These are phyloP conservation scores for Climacteris rufus DNA, from an alignment of 2,113 vertebrate species.

Conservation along the genomic window DNA sequence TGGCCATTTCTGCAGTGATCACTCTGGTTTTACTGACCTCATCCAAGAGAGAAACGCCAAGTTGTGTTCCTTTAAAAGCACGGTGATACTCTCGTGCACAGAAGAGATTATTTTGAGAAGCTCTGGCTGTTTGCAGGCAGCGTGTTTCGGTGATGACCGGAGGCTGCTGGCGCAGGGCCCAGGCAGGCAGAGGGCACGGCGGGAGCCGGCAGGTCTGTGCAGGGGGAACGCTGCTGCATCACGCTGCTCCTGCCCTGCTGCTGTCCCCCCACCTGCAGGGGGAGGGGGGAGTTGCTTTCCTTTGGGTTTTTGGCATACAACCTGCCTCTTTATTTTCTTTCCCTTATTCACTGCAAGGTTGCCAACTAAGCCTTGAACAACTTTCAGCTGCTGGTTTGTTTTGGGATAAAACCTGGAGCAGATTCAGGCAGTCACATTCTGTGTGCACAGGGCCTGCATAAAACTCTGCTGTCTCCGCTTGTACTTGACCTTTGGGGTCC, in stretches of 20 bases:
- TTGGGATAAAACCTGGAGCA: not conserved
- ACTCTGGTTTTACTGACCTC: not conserved
- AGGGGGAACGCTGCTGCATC: not conserved
- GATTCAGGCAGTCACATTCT: fast-evolving
- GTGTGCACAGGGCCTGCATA: not conserved
- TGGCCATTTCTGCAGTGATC: not conserved
- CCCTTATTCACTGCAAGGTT: not conserved
- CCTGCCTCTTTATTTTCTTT: not conserved
- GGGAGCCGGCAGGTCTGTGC: not conserved
- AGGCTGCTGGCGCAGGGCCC: not conserved
- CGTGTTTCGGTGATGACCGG: fast-evolving
- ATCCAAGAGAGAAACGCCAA: fast-evolving
- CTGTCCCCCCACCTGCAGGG: not conserved
- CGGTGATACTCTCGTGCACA: fast-evolving
- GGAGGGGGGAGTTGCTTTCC: not conserved
- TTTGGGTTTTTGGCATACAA: not conserved
- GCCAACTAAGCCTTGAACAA: not conserved
- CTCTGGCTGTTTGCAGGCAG: not conserved
- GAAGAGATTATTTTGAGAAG: not conserved
- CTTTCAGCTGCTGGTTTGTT: not conserved
- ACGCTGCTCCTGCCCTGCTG: not conserved
- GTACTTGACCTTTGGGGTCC: not conserved
- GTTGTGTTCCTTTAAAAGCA: not conserved
- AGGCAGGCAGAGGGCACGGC: not conserved
- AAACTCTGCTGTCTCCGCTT: not conserved